Conservation (phyloP, 2,797 vertebrate genomes). For the Spea hammondii region DNA sequence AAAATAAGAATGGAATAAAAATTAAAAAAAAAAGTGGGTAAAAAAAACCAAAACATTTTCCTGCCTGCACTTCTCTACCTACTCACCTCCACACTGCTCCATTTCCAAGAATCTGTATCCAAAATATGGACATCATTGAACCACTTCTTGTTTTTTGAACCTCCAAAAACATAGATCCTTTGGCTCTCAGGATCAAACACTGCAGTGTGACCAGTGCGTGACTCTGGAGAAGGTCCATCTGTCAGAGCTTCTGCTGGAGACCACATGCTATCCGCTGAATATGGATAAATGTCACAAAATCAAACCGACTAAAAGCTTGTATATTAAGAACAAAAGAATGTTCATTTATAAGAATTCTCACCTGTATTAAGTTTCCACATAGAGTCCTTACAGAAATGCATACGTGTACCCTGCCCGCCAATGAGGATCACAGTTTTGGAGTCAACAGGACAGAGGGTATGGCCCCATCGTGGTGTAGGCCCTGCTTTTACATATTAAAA, state of each 20-base stretch:
- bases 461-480: slow-evolving; percentile 74
- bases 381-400: slow-evolving; percentile 82
- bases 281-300: neutral
- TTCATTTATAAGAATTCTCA: slow-evolving; percentile 46
- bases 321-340: neutral
- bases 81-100: slow-evolving; percentile 74
- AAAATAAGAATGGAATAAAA: neutral
- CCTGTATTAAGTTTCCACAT: slow-evolving; percentile 83
- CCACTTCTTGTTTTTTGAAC: slow-evolving; percentile 77
- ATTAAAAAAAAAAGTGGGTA: slow-evolving; percentile 2
- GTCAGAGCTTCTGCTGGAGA: slow-evolving; percentile 71
- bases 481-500: slow-evolving; percentile 20
- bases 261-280: slow-evolving; percentile 72
- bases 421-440: slow-evolving; percentile 74
- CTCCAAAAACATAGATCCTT: slow-evolving; percentile 75
- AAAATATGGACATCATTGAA: slow-evolving; percentile 78
- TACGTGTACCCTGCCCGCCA: slow-evolving; percentile 67
- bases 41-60: neutral
- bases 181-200: slow-evolving; percentile 71
- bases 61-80: neutral
- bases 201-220: slow-evolving; percentile 73
- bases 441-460: slow-evolving; percentile 71
- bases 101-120: slow-evolving; percentile 76
- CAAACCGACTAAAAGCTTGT: neutral
- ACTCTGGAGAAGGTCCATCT: slow-evolving; percentile 73